phyloP scores from a whole-genome alignment of 2,113 vertebrate genomes.

The Salvator merianae region DNA sequence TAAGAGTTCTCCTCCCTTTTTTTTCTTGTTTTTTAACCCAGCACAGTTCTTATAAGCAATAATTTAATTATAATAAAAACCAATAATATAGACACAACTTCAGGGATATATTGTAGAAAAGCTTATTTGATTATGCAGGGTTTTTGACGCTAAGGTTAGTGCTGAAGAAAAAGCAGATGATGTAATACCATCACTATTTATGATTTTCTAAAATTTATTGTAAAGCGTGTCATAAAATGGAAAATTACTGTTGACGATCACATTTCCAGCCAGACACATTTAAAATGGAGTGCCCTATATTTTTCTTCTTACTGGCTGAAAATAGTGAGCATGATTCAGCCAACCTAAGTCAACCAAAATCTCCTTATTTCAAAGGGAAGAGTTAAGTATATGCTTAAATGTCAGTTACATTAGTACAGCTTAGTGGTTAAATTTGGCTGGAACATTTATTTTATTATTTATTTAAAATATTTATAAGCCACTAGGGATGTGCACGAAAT shows the following conservation, averaged over 20 bases:
- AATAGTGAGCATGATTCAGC: not conserved
- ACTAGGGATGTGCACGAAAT: too few species aligned
- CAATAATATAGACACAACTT: not conserved
- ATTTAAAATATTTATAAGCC: too few species aligned
- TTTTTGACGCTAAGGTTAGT: not conserved
- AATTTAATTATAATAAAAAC: constrained; percentile 39
- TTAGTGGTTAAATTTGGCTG: not conserved
- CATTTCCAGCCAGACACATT: not conserved
- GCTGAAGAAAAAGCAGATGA: constrained; percentile 28
- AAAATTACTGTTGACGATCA: not conserved
- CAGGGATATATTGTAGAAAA: constrained; percentile 26
- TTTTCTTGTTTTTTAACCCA: constrained; percentile 23
- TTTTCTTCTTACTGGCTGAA: not conserved
- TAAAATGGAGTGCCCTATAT: rapidly evolving
- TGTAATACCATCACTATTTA: constrained; percentile 37
- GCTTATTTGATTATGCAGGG: not conserved
- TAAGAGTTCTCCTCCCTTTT: not conserved
- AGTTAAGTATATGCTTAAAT: not conserved
- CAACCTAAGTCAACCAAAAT: not conserved
- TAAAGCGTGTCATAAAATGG: not conserved
- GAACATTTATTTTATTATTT: not conserved
- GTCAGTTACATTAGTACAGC: not conserved
- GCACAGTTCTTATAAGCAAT: constrained; percentile 28
- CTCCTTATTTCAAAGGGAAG: not conserved
- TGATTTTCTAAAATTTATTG: constrained; percentile 47